These are phyloP conservation scores for Drosophila nigrodunni DNA, from an alignment of 1,140 invertebrate species.

Conservation along the genomic window DNA sequence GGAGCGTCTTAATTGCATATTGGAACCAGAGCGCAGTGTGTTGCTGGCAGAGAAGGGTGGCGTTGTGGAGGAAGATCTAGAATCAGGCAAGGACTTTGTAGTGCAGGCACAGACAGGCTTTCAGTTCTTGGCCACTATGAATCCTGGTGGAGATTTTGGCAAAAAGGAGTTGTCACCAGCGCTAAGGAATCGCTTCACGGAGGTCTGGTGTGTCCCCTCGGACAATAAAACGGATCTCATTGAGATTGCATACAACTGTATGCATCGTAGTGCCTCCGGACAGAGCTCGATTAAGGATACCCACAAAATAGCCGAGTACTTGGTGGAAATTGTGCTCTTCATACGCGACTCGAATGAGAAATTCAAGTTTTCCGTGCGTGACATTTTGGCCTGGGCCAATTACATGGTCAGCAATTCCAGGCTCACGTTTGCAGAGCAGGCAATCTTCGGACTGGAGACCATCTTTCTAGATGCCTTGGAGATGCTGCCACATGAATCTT, in stretches of 20 bases:
- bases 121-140: slow-evolving; percentile 99
- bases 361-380: slow-evolving; percentile 95
- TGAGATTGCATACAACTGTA: slow-evolving; percentile 81
- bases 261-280: slow-evolving; percentile 22
- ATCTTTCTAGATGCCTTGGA: slow-evolving; percentile 97
- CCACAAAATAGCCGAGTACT: slow-evolving; percentile 65
- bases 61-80: slow-evolving; percentile 84
- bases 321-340: slow-evolving; percentile 77
- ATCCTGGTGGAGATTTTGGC: slow-evolving; percentile 99
- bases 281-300: slow-evolving; percentile 8
- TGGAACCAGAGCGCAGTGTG: slow-evolving; percentile 97
- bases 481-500: slow-evolving; percentile 79
- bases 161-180: slow-evolving; percentile 99
- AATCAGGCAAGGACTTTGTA: slow-evolving; percentile 85
- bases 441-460: slow-evolving; percentile 95
- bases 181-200: slow-evolving; percentile 98
- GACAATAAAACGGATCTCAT: slow-evolving; percentile 89
- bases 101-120: slow-evolving; percentile 92
- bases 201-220: slow-evolving; percentile 96
- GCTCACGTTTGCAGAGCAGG: slow-evolving; percentile 88
- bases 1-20: slow-evolving; percentile 97
- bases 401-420: slow-evolving; percentile 92
- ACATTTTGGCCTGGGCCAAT: slow-evolving; percentile 96
- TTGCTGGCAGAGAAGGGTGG: slow-evolving; percentile 95
- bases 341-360: slow-evolving; percentile 86